Percentiles rank a stretch among this genome's conserved stretches.
Conservation (phyloP, 2,797 vertebrate species). For the Hozukius guyotensis region DNA sequence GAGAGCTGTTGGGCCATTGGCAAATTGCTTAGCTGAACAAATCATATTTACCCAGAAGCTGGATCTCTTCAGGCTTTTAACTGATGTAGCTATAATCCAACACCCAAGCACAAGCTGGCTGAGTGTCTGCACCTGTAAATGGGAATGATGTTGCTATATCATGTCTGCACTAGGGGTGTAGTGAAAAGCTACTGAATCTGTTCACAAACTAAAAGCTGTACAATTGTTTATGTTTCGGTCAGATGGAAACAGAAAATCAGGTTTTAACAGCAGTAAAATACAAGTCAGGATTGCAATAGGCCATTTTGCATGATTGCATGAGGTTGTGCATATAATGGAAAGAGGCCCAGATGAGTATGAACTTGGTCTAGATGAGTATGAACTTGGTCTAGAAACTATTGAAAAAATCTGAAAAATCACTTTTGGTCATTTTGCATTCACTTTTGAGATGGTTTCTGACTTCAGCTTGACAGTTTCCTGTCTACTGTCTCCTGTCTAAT, state of each 20-base stretch:
- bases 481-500: background rate
- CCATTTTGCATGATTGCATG: background rate
- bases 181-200: background rate
- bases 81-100: background rate
- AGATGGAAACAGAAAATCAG: background rate
- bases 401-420: background rate
- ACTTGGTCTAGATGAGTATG: background rate
- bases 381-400: background rate
- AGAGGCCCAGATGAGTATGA: background rate
- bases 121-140: background rate
- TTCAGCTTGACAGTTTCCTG: background rate
- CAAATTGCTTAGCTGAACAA: slow-evolving; percentile 20
- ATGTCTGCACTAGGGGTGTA: background rate
- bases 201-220: background rate
- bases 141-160: background rate
- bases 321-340: background rate
- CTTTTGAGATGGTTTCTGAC: background rate
- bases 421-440: background rate
- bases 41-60: slow-evolving; percentile 13
- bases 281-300: background rate
- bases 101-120: background rate
- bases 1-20: slow-evolving; percentile 14
- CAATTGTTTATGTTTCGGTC: background rate
- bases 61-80: slow-evolving; percentile 19
- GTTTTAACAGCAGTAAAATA: background rate